These are phyloP conservation scores for Etheostoma perlongum DNA, from an alignment of 2,797 vertebrate genomes.

Conservation along the genomic window DNA sequence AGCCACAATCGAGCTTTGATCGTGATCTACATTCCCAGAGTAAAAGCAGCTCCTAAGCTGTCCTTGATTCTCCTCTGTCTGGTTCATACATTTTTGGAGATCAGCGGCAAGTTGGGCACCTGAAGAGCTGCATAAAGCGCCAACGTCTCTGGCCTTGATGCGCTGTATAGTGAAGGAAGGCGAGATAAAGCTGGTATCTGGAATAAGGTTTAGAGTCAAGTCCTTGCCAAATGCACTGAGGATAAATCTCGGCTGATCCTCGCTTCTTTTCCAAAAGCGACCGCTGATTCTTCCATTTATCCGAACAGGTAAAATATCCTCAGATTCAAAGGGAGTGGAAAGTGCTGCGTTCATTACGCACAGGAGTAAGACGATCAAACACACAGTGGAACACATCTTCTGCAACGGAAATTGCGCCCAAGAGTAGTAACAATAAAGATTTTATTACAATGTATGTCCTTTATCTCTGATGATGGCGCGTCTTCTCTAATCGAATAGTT, in stretches of 20 bases:
- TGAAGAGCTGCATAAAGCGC: slow-evolving; percentile 55
- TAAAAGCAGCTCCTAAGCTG: slow-evolving; percentile 89
- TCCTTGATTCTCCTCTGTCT: slow-evolving; percentile 53
- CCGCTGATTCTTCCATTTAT: slow-evolving; percentile 66
- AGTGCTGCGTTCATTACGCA: slow-evolving; percentile 65
- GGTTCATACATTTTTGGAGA: slow-evolving; percentile 40
- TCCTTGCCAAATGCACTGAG: slow-evolving; percentile 87
- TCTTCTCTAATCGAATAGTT: not conserved
- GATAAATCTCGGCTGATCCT: slow-evolving; percentile 80
- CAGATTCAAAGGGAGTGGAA: slow-evolving; percentile 72
- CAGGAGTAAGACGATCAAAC: slow-evolving; percentile 64
- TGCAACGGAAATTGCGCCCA: slow-evolving; percentile 29
- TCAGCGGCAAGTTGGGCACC: slow-evolving; percentile 22
- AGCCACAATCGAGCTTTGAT: slow-evolving; percentile 86
- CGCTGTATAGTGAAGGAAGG: slow-evolving; percentile 87
- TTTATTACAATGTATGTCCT: slow-evolving; percentile 14
- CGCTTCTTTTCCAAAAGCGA: slow-evolving; percentile 81
- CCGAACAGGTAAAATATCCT: slow-evolving; percentile 83
- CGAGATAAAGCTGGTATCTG: slow-evolving; percentile 89
- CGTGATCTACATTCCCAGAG: slow-evolving; percentile 87
- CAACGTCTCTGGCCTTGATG: slow-evolving; percentile 71
- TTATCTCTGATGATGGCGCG: slow-evolving; percentile 25
- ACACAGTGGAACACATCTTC: slow-evolving; percentile 66
- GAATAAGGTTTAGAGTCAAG: slow-evolving; percentile 87
- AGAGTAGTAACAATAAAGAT: not conserved